Evolutionary conservation across 1,140 invertebrate genomes (phyloP).

Genomic region (Panagrolaimus sp.): DNA sequence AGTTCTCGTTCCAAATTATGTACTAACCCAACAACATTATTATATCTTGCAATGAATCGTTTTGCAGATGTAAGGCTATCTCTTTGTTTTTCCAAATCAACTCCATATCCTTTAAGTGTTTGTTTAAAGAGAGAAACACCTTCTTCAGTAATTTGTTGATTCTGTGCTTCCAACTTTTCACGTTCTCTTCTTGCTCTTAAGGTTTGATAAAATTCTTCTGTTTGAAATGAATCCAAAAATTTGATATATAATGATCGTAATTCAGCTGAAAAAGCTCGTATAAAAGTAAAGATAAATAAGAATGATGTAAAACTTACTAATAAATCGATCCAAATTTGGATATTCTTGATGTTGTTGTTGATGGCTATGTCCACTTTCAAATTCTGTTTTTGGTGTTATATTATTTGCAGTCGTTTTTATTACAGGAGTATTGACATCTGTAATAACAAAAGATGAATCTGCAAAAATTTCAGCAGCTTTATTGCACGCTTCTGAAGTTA

Average conservation of each 20-base stretch:
- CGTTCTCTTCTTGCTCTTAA: background rate
- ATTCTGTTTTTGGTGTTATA: background rate
- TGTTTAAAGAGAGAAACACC: background rate
- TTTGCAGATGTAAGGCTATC: background rate
- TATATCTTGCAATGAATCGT: background rate
- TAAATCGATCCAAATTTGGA: constrained; percentile 9
- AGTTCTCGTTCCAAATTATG: background rate
- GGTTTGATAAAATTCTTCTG: background rate
- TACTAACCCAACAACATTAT: background rate
- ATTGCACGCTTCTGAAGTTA: background rate
- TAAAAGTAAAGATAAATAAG: background rate
- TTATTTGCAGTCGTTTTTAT: background rate
- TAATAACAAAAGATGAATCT: background rate
- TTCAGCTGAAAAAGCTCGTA: background rate
- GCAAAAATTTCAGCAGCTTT: background rate
- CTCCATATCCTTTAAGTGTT: background rate
- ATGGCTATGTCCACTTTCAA: background rate
- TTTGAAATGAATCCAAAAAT: background rate
- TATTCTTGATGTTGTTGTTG: background rate
- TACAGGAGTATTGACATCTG: background rate
- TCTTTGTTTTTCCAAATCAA: background rate
- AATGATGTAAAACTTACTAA: background rate
- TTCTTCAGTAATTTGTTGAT: no score
- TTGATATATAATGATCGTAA: background rate
- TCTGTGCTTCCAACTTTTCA: no score